These are phyloP conservation scores for Probosciger aterrimus DNA, from an alignment of 2,113 vertebrate species.

Conservation along the genomic window DNA sequence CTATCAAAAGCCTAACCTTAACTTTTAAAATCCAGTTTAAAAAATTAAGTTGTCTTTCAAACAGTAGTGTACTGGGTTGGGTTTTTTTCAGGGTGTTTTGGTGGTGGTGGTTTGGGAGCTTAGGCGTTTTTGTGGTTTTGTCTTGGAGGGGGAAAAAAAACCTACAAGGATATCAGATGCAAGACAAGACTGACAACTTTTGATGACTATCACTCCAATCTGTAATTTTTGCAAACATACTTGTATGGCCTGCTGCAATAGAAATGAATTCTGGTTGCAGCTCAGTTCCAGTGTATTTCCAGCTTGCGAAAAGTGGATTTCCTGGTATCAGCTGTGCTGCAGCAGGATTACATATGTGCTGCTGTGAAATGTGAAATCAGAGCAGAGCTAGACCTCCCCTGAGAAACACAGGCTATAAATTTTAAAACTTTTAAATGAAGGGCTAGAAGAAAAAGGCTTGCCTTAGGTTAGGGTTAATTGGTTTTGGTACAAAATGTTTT, in stretches of 20 bases:
- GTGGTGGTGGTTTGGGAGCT: background rate
- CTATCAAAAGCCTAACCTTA: background rate
- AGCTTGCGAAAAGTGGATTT: slow-evolving; percentile 1
- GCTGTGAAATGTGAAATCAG: slow-evolving; percentile 62
- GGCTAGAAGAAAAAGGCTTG: slow-evolving; percentile 56
- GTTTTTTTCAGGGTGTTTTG: background rate
- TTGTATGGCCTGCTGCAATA: background rate
- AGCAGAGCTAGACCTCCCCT: slow-evolving; percentile 74
- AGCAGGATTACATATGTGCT: slow-evolving; percentile 58
- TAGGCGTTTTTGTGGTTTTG: background rate
- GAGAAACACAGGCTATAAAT: slow-evolving; percentile 73
- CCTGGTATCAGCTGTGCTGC: slow-evolving; percentile 26
- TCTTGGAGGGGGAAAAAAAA: background rate
- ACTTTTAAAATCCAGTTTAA: background rate
- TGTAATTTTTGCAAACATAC: background rate
- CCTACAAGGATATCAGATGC: background rate
- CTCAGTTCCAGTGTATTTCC: background rate
- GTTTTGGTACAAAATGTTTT: slow-evolving; percentile 75
- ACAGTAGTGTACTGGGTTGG: background rate
- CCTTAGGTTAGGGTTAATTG: slow-evolving; percentile 74
- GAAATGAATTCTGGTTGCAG: background rate
- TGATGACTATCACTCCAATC: background rate
- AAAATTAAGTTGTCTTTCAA: background rate
- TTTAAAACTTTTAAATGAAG: slow-evolving; percentile 73
- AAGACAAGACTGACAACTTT: background rate